Evolutionary conservation across 1,140 invertebrate genomes (phyloP).

Genomic region (Rhagoletis zephyria): DNA sequence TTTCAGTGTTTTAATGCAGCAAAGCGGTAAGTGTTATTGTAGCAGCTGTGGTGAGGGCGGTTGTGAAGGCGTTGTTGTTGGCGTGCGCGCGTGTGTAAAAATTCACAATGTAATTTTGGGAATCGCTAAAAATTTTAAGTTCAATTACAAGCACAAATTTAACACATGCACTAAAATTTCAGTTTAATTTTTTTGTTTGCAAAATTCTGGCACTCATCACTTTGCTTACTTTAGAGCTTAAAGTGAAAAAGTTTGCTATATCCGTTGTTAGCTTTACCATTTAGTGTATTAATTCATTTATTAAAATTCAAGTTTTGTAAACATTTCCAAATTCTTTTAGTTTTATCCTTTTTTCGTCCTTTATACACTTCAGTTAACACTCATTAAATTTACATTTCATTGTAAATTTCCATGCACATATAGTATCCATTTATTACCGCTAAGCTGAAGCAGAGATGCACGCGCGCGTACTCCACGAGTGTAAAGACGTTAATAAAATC

Average conservation of each 20-base stretch:
- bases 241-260: no score
- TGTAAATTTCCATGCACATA: neutral
- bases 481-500: constrained; percentile 47
- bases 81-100: neutral
- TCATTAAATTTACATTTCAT: neutral
- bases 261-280: no score
- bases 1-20: neutral
- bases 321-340: neutral
- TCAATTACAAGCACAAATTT: neutral
- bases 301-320: neutral
- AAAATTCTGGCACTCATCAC: no score
- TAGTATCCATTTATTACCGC: neutral
- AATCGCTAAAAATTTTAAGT: neutral
- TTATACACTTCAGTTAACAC: neutral
- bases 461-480: constrained; percentile 47
- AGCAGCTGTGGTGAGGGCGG: neutral
- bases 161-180: neutral
- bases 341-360: neutral
- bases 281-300: neutral
- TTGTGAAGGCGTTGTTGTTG: neutral
- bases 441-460: neutral
- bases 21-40: neutral
- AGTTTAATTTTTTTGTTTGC: no score
- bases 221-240: no score
- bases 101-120: neutral